phyloP scores from a whole-genome alignment of 2,113 vertebrate species.

The Archocentrus centrarchus region DNA sequence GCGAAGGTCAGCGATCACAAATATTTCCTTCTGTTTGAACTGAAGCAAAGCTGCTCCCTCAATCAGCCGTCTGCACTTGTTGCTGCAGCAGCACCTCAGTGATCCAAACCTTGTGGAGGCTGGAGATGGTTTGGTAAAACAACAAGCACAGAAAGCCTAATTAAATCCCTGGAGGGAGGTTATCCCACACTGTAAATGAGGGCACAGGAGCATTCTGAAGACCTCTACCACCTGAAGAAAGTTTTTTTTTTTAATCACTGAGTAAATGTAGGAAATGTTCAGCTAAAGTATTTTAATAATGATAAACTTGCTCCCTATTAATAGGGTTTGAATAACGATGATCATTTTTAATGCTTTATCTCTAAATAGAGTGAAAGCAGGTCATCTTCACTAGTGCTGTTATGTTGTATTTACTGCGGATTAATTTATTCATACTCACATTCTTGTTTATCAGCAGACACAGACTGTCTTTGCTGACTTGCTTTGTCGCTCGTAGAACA shows the following conservation, averaged over 20 bases:
- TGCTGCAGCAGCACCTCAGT: background rate
- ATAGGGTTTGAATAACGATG: background rate
- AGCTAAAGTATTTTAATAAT: background rate
- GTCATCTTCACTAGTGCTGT: background rate
- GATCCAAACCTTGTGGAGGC: background rate
- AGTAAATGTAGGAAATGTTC: background rate
- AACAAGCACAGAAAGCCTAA: slow-evolving; percentile 24
- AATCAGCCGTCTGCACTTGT: background rate
- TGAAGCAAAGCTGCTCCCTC: background rate
- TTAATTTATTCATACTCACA: background rate
- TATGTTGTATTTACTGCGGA: background rate
- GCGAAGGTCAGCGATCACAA: too few relatives aligned
- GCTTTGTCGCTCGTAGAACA: background rate
- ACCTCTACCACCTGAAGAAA: background rate
- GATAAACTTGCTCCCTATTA: background rate
- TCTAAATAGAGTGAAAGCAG: background rate
- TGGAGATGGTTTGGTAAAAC: slow-evolving; percentile 16
- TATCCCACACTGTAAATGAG: slow-evolving; percentile 11
- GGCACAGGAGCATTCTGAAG: background rate
- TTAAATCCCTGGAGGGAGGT: slow-evolving; percentile 20
- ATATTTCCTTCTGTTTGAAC: too few relatives aligned
- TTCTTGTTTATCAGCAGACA: background rate
- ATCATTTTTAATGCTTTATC: background rate
- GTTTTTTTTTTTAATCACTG: background rate
- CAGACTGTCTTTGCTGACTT: background rate